A percentile compares a stretch with the other conserved stretches of the same genome.
Conservation (phyloP, 64 coral and sea anemone genomes). For the Pachyseris speciosa region DNA sequence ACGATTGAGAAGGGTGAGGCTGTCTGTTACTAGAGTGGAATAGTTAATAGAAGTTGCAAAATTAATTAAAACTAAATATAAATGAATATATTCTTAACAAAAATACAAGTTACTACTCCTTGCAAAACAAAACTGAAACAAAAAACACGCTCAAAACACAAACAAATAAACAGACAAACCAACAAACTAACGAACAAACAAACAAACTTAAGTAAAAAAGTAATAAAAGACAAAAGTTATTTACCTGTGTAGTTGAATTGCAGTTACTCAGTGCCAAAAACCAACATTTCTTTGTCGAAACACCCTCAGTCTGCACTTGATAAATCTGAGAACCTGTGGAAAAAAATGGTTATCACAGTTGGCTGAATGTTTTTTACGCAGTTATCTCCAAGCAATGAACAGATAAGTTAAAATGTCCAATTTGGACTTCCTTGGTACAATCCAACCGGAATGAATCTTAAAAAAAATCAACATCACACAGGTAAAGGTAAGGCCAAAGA, state of each 20-base stretch:
- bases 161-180: neutral
- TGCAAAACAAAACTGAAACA: neutral
- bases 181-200: neutral
- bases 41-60: too few relatives aligned
- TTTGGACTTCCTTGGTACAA: too few relatives aligned
- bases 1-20: too few relatives aligned
- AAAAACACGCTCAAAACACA: too few relatives aligned
- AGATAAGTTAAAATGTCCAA: too few relatives aligned
- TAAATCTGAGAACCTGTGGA: slow-evolving; percentile 7
- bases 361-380: too few relatives aligned
- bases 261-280: slow-evolving; percentile 13
- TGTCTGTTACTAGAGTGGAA: too few relatives aligned
- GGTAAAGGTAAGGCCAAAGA: too few relatives aligned
- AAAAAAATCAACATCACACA: too few relatives aligned
- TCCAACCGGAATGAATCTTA: too few relatives aligned
- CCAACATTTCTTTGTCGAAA: slow-evolving; percentile 11
- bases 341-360: neutral
- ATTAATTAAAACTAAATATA: neutral
- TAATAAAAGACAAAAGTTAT: neutral
- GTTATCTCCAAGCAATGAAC: too few relatives aligned
- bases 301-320: neutral
- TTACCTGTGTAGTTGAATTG: neutral
- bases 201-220: neutral
- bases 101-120: neutral
- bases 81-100: neutral